A percentile compares a stretch with the other conserved stretches of the same genome.
Evolutionary conservation across 2,113 vertebrate species (phyloP).

Genomic region (Anas platyrhynchos): DNA sequence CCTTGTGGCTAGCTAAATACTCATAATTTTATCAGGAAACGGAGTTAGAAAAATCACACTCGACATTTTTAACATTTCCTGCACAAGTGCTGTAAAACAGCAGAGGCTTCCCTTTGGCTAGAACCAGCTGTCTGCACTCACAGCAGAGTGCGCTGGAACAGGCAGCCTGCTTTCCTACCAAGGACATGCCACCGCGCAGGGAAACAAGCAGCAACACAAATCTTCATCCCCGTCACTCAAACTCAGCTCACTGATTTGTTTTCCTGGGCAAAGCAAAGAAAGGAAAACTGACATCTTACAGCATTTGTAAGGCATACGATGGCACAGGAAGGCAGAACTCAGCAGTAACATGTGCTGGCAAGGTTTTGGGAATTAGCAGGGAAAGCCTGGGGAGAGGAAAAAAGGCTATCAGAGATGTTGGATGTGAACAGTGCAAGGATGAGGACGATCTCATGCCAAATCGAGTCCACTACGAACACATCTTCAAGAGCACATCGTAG

Average conservation of each 20-base stretch:
- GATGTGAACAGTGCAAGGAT: not conserved
- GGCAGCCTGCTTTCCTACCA: not conserved
- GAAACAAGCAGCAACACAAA: not conserved
- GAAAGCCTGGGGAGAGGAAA: not conserved
- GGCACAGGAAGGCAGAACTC: not conserved
- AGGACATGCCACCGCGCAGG: not conserved
- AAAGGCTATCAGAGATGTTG: not conserved
- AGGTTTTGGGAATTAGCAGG: not conserved
- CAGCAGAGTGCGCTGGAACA: not conserved
- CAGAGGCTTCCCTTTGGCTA: not conserved
- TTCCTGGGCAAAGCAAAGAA: not conserved
- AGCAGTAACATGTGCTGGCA: not conserved
- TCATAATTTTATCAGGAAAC: constrained; percentile 33
- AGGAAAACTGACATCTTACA: not conserved
- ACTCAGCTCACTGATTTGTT: not conserved
- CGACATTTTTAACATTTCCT: not conserved
- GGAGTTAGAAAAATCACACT: not conserved
- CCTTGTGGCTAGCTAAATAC: constrained; percentile 21
- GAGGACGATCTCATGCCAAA: not conserved
- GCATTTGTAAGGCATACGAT: not conserved
- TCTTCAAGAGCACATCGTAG: not conserved
- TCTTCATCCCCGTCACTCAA: not conserved
- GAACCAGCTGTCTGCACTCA: not conserved
- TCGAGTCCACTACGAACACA: not conserved
- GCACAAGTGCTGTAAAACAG: rapidly evolving